Evolutionary conservation across 2,888 invertebrate genomes (phyloP).

Genomic region (Fissipunctia ypsillon): DNA sequence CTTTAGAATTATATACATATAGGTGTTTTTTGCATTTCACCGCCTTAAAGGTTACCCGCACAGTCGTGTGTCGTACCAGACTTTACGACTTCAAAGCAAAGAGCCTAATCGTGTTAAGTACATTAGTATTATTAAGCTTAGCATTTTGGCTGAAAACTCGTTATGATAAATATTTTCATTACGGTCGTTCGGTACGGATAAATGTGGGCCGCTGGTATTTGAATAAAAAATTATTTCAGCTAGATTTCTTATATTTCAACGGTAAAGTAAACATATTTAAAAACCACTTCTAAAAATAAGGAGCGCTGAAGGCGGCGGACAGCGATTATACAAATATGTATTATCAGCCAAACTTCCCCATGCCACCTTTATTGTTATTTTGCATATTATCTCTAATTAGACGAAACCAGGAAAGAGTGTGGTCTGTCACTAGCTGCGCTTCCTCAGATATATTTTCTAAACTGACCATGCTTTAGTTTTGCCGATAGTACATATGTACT

Average conservation of each 20-base stretch:
- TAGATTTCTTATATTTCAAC: conserved; percentile 33
- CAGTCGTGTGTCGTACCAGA: conserved; percentile 18
- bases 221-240: conserved; percentile 40
- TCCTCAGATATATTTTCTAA: too few relatives aligned
- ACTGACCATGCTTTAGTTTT: too few relatives aligned
- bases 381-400: too few relatives aligned
- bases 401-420: too few relatives aligned
- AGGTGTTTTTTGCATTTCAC: conserved; percentile 15
- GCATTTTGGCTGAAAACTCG: conserved; percentile 29
- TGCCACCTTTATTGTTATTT: too few relatives aligned
- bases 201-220: conserved; percentile 17
- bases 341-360: too few relatives aligned
- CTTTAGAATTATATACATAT: too few relatives aligned
- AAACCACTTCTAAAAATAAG: conserved; percentile 21
- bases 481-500: not conserved
- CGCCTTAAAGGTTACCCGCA: conserved; percentile 10
- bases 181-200: conserved; percentile 11
- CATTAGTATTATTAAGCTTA: conserved; percentile 38
- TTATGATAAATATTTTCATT: conserved; percentile 43
- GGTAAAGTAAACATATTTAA: conserved; percentile 40
- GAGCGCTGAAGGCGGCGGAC: conserved; percentile 5
- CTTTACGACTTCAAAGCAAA: conserved; percentile 42
- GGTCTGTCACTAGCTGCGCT: too few relatives aligned
- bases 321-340: conserved; percentile 4
- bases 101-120: conserved; percentile 57